Conservation (phyloP, 2,113 vertebrate species). For the Diphyllodes magnificus region DNA sequence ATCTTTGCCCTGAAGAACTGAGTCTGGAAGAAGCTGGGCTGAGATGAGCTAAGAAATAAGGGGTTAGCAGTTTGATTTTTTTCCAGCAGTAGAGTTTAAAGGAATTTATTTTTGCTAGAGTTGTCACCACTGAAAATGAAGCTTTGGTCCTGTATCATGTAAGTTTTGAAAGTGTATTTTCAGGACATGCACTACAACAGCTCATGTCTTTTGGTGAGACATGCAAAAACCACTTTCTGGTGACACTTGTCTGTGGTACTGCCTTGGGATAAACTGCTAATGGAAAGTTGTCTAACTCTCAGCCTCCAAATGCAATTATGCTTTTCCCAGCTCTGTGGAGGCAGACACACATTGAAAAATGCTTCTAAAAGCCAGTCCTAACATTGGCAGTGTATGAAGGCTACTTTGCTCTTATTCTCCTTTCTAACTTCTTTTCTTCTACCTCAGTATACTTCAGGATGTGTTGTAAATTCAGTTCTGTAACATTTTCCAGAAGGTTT, state of each 20-base stretch:
- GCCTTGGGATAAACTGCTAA: not conserved
- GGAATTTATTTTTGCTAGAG: not conserved
- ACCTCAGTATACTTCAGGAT: not conserved
- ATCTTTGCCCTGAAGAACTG: slow-evolving; percentile 32
- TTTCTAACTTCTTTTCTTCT: not conserved
- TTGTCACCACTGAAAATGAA: not conserved
- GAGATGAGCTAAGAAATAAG: not conserved
- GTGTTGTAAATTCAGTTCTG: not conserved
- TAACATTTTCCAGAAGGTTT: not conserved
- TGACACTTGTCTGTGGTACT: not conserved
- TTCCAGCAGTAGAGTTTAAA: not conserved
- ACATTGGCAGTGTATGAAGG: not conserved
- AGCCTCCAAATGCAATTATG: not conserved
- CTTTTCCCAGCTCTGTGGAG: not conserved
- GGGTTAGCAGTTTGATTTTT: not conserved
- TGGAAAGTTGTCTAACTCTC: not conserved
- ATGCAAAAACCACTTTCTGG: not conserved
- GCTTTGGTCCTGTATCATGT: not conserved
- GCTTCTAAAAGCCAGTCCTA: not conserved
- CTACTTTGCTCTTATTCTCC: not conserved
- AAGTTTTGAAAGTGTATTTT: not conserved
- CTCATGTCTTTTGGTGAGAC: not conserved
- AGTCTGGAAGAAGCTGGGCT: not conserved
- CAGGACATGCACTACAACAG: not conserved
- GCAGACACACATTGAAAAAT: not conserved